phyloP scores from a whole-genome alignment of 1,140 invertebrate genomes.

The Lepidurus couesii region DNA sequence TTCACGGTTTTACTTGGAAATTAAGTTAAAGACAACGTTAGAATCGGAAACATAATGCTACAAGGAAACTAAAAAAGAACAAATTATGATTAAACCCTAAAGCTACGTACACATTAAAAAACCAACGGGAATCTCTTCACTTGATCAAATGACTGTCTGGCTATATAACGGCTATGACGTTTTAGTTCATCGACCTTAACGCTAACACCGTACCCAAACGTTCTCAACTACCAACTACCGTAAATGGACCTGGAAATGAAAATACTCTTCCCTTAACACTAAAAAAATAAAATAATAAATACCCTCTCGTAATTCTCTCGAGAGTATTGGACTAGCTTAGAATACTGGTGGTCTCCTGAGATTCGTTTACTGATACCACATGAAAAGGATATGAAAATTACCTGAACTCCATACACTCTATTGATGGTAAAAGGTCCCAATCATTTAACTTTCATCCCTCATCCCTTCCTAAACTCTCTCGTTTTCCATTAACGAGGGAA shows the following conservation, averaged over 20 bases:
- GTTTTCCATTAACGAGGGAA: neutral
- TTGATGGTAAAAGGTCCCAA: no score
- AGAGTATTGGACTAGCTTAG: neutral
- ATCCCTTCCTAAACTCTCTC: no score
- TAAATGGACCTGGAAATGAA: neutral
- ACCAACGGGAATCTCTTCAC: neutral
- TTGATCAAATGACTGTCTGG: slow-evolving; percentile 16
- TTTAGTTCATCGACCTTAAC: slow-evolving; percentile 9
- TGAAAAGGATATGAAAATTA: neutral
- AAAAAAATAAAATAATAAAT: neutral
- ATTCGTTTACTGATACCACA: neutral
- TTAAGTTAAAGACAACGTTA: no score
- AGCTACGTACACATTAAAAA: slow-evolving; percentile 1
- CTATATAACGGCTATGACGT: neutral
- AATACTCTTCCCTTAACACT: neutral
- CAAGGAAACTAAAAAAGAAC: neutral
- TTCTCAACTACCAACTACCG: neutral
- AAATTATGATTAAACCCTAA: neutral
- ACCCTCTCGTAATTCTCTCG: neutral
- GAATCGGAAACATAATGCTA: neutral
- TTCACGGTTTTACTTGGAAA: no score
- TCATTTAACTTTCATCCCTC: no score
- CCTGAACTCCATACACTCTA: neutral
- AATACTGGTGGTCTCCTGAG: no score
- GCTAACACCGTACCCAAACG: neutral